Conservation (phyloP, 1,140 invertebrate genomes). For the Caenorhabditis inopinata region DNA sequence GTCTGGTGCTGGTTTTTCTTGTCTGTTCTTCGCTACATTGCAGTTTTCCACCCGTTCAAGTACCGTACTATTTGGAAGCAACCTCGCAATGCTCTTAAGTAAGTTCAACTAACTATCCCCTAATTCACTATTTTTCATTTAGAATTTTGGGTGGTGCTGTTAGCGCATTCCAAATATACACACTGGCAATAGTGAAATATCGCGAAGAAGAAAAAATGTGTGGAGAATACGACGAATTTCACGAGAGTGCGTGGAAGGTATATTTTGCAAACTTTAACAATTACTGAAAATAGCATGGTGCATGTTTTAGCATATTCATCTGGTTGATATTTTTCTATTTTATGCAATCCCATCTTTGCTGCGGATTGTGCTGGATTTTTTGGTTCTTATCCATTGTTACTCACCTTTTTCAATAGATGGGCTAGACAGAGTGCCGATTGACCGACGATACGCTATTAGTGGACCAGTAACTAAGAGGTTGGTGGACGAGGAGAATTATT, state of each 20-base stretch:
- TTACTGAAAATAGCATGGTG: background rate
- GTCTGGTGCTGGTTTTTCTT: conserved; percentile 61
- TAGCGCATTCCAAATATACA: conserved; percentile 54
- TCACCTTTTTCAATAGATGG: conserved; percentile 45
- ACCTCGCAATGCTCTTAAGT: conserved; percentile 55
- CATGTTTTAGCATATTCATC: conserved; percentile 52
- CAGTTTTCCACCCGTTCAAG: conserved; percentile 61
- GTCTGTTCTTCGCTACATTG: conserved; percentile 59
- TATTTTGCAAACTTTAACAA: background rate
- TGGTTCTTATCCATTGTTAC: conserved; percentile 60
- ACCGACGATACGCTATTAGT: background rate
- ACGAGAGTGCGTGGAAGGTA: conserved; percentile 10
- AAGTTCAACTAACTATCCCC: too few species aligned
- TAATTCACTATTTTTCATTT: background rate
- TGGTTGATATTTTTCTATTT: conserved; percentile 57
- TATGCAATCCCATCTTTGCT: conserved; percentile 59
- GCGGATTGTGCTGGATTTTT: conserved; percentile 53
- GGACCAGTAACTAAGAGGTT: background rate
- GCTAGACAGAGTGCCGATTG: conserved; percentile 18
- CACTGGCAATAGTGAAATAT: conserved; percentile 53
- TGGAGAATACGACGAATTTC: conserved; percentile 46
- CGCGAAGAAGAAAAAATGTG: conserved; percentile 50
- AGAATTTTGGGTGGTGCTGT: conserved; percentile 46
- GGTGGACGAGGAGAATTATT: too few species aligned
- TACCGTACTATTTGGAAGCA: conserved; percentile 62